These are phyloP conservation scores for Sphecodes monilicornis DNA, from an alignment of 2,888 invertebrate genomes.

Conservation along the genomic window DNA sequence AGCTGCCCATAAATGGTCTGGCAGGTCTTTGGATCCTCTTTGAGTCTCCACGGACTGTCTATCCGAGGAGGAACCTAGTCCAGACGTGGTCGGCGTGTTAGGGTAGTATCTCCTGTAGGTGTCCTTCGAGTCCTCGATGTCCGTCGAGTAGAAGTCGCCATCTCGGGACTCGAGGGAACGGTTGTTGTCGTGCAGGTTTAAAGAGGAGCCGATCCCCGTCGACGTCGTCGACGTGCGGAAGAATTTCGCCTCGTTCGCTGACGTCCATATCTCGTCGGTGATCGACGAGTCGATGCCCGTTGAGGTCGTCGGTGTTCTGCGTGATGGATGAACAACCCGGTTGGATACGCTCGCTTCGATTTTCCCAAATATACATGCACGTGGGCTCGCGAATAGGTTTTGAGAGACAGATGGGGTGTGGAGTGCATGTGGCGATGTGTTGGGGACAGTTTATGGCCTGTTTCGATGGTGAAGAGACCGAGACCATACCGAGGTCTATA, in stretches of 20 bases:
- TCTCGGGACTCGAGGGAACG: slow-evolving; percentile 79
- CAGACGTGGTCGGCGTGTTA: slow-evolving; percentile 79
- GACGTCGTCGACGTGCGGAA: slow-evolving; percentile 79
- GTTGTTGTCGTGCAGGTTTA: slow-evolving; percentile 80
- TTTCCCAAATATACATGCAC: not conserved
- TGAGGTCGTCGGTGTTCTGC: slow-evolving; percentile 77
- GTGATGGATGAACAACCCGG: slow-evolving; percentile 8
- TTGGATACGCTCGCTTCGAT: not conserved
- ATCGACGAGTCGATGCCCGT: slow-evolving; percentile 77
- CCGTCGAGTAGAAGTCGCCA: slow-evolving; percentile 78
- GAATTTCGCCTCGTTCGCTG: slow-evolving; percentile 76
- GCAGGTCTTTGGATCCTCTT: slow-evolving; percentile 74
- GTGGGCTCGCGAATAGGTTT: not conserved
- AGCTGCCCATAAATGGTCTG: slow-evolving; percentile 78
- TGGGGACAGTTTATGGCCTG: not conserved
- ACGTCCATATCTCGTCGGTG: slow-evolving; percentile 80
- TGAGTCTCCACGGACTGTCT: slow-evolving; percentile 77
- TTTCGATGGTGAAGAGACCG: not conserved
- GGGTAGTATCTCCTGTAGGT: slow-evolving; percentile 76
- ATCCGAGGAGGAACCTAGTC: slow-evolving; percentile 79
- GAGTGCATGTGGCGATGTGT: not conserved
- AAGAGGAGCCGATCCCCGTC: slow-evolving; percentile 79
- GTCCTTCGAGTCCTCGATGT: slow-evolving; percentile 76
- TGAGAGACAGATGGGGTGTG: not conserved
- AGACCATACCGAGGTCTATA: not conserved